A percentile compares a stretch with the other conserved stretches of the same genome.
Evolutionary conservation across 1,140 invertebrate species (phyloP).

Genomic region (Reticulitermes speratus): DNA sequence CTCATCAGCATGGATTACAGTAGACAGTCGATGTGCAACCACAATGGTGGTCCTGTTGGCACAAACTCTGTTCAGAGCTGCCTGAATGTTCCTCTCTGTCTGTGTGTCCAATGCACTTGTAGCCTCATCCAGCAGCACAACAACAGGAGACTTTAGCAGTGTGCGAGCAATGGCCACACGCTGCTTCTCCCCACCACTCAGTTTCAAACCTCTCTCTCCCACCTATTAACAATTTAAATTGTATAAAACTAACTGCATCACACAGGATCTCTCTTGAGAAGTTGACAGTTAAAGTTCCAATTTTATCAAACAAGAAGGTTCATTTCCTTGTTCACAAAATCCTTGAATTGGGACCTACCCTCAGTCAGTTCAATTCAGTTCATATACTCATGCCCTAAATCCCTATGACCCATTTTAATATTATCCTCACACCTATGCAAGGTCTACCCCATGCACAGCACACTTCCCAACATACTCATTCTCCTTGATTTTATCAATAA

Average conservation of each 20-base stretch:
- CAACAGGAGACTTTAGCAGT: conserved; percentile 81
- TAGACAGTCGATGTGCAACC: conserved; percentile 90
- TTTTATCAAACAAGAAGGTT: no score
- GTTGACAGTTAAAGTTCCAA: no score
- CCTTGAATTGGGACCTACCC: no score
- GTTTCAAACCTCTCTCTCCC: conserved; percentile 73
- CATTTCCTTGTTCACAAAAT: no score
- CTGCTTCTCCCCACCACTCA: conserved; percentile 91
- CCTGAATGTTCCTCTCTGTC: conserved; percentile 81
- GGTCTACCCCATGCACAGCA: no score
- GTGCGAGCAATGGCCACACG: conserved; percentile 90
- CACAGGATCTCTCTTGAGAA: no score
- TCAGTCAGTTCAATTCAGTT: no score
- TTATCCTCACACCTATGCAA: no score
- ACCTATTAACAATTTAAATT: conserved; percentile 52
- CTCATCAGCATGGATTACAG: conserved; percentile 89
- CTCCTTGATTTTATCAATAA: no score
- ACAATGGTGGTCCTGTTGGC: conserved; percentile 87
- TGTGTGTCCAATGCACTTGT: conserved; percentile 83
- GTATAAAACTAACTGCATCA: not conserved
- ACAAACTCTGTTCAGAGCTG: conserved; percentile 73
- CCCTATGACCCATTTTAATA: no score
- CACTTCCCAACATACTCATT: no score
- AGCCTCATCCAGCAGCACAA: conserved; percentile 88
- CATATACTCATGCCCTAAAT: no score